phyloP scores from a whole-genome alignment of 2,113 vertebrate genomes.

The Gallinago jamesoni region DNA sequence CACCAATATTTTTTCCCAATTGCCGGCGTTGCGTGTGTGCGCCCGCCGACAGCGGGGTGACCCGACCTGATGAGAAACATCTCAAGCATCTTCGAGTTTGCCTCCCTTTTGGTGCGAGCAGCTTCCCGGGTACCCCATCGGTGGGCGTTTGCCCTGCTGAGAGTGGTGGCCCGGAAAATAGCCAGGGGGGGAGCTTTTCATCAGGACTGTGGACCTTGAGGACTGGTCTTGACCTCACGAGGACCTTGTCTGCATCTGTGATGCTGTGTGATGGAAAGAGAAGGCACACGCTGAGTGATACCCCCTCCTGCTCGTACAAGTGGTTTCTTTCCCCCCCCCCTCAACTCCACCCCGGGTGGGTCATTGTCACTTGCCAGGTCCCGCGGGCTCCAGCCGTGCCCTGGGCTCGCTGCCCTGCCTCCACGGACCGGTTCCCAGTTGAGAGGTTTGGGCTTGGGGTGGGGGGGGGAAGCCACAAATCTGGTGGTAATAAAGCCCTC shows the following conservation, averaged over 20 bases:
- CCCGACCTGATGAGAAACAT: background rate
- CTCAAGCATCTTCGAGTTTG: background rate
- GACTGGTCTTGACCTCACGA: background rate
- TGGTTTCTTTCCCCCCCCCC: background rate
- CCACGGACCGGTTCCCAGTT: no score
- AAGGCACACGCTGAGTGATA: fast-evolving
- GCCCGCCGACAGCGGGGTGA: background rate
- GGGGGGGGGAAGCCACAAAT: no score
- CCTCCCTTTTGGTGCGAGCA: fast-evolving
- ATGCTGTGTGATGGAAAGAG: fast-evolving
- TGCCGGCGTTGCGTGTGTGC: background rate
- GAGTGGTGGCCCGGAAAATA: background rate
- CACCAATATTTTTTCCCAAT: background rate
- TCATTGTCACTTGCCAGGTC: background rate
- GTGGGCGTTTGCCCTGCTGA: no score
- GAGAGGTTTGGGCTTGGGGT: no score
- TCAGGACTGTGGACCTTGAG: background rate
- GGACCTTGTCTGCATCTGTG: background rate
- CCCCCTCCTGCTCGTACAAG: fast-evolving
- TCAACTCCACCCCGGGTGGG: background rate
- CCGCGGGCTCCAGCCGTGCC: background rate
- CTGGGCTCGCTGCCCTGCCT: no score
- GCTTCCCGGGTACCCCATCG: fast-evolving
- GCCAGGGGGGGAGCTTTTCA: background rate
- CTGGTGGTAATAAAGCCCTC: no score